Base-by-base conservation (phyloP, 2,797 vertebrate genomes). In the Spatula clypeata region DNA sequence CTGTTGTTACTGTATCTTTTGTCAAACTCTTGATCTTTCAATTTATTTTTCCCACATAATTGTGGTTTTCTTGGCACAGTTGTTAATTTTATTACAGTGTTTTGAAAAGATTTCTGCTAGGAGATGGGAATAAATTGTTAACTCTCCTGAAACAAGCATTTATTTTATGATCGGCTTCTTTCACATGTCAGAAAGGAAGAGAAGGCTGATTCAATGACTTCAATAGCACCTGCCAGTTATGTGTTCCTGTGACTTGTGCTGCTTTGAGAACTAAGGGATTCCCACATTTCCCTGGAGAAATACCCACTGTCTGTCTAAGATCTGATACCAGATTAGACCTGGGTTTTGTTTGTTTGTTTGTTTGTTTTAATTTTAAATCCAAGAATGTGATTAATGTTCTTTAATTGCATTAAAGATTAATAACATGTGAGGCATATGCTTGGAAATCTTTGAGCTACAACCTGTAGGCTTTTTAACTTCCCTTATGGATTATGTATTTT, bases 51-150 rank as follows among this genome's bases (percentile, higher is more conserved):
- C 19, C 20, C 2, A 17, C 5, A 3, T 5, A 79, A 40, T 1
- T 82, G 15, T 79, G 11, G 42, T 11, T 40, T 57, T 77, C 82
- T 82, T 74, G 27, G 13, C 20, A 51, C 5, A 7, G 11, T 3
- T 80, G n/a, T n/a, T 93, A 53, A 72, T 94, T 93, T 79, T 72
- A 54, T 84, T 42, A 77, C 15, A 67, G 16, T 23, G 3, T 55
- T 55, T 20, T 60, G 17, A 60, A 82, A 88, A 53, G 11, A 57
- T 64, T 83, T 83, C 57, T 80, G 32, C 16, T 73, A 64, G 21
- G 11, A 62, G 34, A 77, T 67, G 21, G 31, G 24, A 90, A 80
- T 13, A 88, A 80, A 91, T 84, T 66, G 14, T 23, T 86, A 76
- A 61, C 11, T 84, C 10, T 86, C 85, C n/a, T 42, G 29, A 80